These are phyloP conservation scores for Elachura formosa DNA, from an alignment of 2,113 vertebrate species.

Conservation along the genomic window DNA sequence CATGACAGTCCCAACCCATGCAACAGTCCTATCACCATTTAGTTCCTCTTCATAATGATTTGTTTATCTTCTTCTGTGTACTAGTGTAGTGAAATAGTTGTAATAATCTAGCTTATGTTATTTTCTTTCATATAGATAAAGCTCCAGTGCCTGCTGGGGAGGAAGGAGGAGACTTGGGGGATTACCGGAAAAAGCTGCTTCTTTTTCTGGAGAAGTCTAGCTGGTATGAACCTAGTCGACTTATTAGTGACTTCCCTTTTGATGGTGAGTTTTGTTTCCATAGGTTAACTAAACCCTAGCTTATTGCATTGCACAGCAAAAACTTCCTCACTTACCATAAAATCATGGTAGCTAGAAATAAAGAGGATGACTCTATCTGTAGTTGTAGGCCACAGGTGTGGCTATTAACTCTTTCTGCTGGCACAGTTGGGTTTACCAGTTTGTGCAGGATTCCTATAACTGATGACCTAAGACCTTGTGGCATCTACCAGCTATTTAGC, in stretches of 20 bases:
- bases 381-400: neutral
- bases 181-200: constrained; percentile 86
- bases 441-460: neutral
- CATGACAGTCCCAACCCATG: neutral
- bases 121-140: constrained; percentile 43
- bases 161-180: constrained; percentile 87
- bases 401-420: neutral
- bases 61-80: neutral
- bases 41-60: neutral
- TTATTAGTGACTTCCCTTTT: constrained; percentile 97
- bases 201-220: constrained; percentile 86
- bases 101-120: neutral
- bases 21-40: neutral
- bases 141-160: constrained; percentile 81
- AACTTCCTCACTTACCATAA: neutral
- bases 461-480: neutral
- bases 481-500: neutral
- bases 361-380: neutral
- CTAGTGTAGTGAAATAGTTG: neutral
- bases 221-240: constrained; percentile 86
- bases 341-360: neutral
- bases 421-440: neutral
- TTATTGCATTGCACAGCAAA: neutral
- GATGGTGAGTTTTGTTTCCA: constrained; percentile 80
- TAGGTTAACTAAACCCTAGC: neutral